phyloP scores from a whole-genome alignment of 2,113 vertebrate genomes.

The Seriola rivoliana region DNA sequence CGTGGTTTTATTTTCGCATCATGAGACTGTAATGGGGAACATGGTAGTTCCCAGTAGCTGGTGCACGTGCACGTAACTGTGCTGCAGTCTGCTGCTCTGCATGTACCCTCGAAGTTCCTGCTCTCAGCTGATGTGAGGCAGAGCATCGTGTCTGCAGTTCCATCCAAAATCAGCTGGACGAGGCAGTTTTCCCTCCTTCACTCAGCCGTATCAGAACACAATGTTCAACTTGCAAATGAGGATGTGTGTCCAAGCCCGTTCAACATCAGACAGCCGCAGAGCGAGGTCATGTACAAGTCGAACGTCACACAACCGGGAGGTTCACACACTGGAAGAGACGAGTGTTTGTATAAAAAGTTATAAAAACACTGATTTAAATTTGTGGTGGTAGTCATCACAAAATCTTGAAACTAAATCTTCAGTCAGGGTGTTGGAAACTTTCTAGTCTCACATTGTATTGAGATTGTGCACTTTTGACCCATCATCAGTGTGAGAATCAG shows the following conservation, averaged over 20 bases:
- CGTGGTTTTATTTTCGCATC: neutral
- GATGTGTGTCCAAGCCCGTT: neutral
- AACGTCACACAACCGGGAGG: too few species aligned
- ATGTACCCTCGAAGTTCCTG: constrained; percentile 50
- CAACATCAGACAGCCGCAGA: too few species aligned
- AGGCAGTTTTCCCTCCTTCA: neutral
- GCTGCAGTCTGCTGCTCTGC: constrained; percentile 40
- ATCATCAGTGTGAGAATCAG: too few species aligned
- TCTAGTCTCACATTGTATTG: too few species aligned
- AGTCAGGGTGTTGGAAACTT: too few species aligned
- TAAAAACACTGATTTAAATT: neutral
- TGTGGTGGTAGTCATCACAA: neutral
- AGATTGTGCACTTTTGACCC: too few species aligned
- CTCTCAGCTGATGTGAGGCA: constrained; percentile 13
- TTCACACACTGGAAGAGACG: too few species aligned
- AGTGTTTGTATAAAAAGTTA: too few species aligned
- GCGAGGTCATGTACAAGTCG: too few species aligned
- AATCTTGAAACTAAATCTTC: neutral
- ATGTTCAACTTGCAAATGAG: constrained; percentile 18
- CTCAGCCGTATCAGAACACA: constrained; percentile 29
- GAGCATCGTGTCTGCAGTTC: neutral
- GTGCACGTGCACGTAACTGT: constrained; percentile 32
- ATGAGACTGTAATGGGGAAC: neutral
- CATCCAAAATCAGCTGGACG: neutral
- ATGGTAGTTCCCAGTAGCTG: neutral